These are phyloP conservation scores for Apteryx owenii DNA, from an alignment of 2,113 vertebrate species.

Conservation along the genomic window DNA sequence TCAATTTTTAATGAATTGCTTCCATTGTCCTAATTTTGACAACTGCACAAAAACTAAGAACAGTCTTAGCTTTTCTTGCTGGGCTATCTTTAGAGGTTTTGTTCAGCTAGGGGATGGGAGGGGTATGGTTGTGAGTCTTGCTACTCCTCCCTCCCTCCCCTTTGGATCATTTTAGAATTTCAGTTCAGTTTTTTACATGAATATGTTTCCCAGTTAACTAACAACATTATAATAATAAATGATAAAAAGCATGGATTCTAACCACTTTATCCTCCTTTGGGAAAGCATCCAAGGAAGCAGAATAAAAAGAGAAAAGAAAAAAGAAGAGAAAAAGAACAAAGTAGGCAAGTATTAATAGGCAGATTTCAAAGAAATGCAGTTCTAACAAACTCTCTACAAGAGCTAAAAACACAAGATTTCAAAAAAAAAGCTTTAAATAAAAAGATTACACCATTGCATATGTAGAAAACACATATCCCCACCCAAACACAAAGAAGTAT, in stretches of 20 bases:
- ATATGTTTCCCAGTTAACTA: slow-evolving; percentile 61
- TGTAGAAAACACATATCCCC: background rate
- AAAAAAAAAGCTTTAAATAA: slow-evolving; percentile 22
- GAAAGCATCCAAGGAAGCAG: slow-evolving; percentile 97
- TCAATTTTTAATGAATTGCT: background rate
- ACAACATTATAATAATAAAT: slow-evolving; percentile 71
- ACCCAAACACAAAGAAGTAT: slow-evolving; percentile 3
- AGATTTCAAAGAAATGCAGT: slow-evolving; percentile 67
- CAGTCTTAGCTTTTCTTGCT: background rate
- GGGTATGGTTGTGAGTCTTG: background rate
- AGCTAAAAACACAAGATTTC: slow-evolving; percentile 18
- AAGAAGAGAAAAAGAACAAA: slow-evolving; percentile 77
- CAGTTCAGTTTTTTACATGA: slow-evolving; percentile 2
- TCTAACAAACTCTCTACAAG: slow-evolving; percentile 39
- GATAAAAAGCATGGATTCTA: slow-evolving; percentile 90
- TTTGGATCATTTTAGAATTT: slow-evolving; percentile 21
- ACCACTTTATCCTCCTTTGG: slow-evolving; percentile 99
- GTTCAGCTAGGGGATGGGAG: background rate
- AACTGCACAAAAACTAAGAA: background rate
- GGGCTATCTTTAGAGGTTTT: background rate
- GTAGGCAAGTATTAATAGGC: slow-evolving; percentile 70
- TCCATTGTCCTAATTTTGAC: background rate
- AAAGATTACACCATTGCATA: background rate
- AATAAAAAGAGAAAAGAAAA: slow-evolving; percentile 77
- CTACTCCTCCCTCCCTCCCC: background rate